Conservation (phyloP, 1,140 invertebrate genomes). For the Ptiloglossa arizonensis region DNA sequence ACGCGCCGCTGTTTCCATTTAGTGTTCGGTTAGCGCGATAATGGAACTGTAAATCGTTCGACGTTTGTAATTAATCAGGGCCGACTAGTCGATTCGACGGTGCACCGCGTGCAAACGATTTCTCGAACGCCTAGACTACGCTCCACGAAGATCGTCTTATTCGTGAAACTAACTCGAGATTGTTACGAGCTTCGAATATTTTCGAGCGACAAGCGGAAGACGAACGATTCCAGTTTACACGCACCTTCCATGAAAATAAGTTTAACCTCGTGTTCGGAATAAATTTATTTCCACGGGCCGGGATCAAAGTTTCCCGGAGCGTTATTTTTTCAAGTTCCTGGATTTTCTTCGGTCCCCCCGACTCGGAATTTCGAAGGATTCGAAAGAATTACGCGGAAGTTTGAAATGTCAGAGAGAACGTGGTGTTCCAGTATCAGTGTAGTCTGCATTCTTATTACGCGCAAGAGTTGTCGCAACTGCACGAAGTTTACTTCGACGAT, state of each 20-base stretch:
- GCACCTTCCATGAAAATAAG: too few species aligned
- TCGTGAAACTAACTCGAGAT: background rate
- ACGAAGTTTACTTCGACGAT: background rate
- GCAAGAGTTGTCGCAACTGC: background rate
- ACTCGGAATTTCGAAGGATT: background rate
- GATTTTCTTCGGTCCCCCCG: background rate
- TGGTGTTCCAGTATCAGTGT: background rate
- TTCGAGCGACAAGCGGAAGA: background rate
- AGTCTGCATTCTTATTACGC: background rate
- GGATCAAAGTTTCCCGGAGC: background rate
- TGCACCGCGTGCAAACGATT: conserved; percentile 38
- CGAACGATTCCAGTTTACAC: background rate
- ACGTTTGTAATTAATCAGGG: conserved; percentile 58
- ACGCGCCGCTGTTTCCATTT: conserved; percentile 50
- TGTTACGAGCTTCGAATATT: background rate
- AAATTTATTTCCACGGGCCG: background rate
- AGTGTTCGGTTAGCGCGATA: conserved; percentile 50
- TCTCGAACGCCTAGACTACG: conserved; percentile 2
- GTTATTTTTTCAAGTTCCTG: background rate
- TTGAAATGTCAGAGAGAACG: background rate
- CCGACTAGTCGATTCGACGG: conserved; percentile 47
- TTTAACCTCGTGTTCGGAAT: too few species aligned
- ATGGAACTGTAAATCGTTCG: conserved; percentile 58
- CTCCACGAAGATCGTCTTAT: conserved; percentile 8
- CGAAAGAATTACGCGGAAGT: background rate